phyloP scores from a whole-genome alignment of 53 echinoderm and acorn worm species.

The Mesocentrotus franciscanus region DNA sequence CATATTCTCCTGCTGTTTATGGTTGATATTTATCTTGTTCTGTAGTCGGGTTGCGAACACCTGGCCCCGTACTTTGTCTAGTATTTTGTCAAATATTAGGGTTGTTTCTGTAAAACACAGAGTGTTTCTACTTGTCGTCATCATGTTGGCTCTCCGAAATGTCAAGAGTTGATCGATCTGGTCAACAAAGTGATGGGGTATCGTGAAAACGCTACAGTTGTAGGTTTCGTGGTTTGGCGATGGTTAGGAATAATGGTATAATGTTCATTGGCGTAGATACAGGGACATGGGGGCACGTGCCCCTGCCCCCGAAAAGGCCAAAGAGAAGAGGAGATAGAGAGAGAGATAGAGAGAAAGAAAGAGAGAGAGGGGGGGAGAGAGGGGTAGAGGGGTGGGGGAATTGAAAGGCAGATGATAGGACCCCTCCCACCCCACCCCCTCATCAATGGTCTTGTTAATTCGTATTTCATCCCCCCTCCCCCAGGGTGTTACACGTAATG shows the following conservation, averaged over 20 bases:
- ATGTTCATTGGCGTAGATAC: not conserved
- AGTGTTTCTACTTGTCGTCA: slow-evolving; percentile 22
- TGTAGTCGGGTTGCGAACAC: not conserved
- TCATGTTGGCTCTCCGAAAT: slow-evolving; percentile 22
- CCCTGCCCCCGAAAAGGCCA: not conserved
- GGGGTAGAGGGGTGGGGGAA: not conserved
- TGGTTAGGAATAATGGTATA: not conserved
- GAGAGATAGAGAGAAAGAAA: not conserved
- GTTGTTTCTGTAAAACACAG: slow-evolving; percentile 47
- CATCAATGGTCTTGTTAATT: too few species aligned
- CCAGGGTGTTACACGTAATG: too few species aligned
- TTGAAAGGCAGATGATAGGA: not conserved
- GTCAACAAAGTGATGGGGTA: slow-evolving; percentile 31
- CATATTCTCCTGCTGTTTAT: not conserved
- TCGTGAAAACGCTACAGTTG: slow-evolving; percentile 48
- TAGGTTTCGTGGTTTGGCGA: not conserved
- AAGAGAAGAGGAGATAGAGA: not conserved
- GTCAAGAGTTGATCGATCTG: slow-evolving; percentile 26
- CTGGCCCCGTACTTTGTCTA: not conserved
- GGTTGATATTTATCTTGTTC: not conserved
- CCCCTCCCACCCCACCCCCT: too few species aligned
- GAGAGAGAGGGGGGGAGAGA: not conserved
- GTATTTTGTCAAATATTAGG: slow-evolving; percentile 33
- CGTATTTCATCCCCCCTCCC: too few species aligned
- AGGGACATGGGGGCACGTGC: not conserved